Conservation (phyloP, 2,797 vertebrate genomes). For the Tympanoctomys barrerae region DNA sequence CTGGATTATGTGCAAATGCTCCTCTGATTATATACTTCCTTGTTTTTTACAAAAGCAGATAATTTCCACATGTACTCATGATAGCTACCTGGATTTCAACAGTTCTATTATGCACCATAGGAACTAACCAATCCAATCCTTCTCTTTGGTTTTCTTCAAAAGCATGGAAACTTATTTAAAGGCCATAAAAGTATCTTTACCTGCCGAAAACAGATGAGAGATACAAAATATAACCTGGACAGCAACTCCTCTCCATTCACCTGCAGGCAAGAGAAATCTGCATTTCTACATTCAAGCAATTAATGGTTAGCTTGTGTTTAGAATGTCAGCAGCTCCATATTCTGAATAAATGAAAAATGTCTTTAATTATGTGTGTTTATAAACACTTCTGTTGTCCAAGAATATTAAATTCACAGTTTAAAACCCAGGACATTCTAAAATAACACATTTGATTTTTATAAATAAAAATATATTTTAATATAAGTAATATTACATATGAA, state of each 20-base stretch:
- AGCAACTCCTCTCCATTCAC: background rate
- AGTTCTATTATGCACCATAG: background rate
- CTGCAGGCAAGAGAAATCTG: background rate
- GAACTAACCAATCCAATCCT: background rate
- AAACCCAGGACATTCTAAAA: background rate
- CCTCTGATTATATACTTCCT: background rate
- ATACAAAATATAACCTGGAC: slow-evolving; percentile 50
- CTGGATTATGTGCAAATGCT: background rate
- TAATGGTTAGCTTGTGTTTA: background rate
- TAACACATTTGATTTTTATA: slow-evolving; percentile 1
- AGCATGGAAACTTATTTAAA: slow-evolving; percentile 61
- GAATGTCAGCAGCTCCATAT: background rate
- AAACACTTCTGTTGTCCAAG: background rate
- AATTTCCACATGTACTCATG: slow-evolving; percentile 24
- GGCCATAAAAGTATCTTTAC: slow-evolving; percentile 68
- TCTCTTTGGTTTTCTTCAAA: slow-evolving; percentile 63
- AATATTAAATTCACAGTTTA: slow-evolving; percentile 43
- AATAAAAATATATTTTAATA: slow-evolving; percentile 17
- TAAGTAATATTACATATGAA: slow-evolving; percentile 42
- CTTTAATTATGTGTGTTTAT: background rate
- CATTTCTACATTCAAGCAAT: background rate
- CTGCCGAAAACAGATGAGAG: slow-evolving; percentile 35
- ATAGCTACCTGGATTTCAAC: slow-evolving; percentile 47
- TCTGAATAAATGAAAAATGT: slow-evolving; percentile 21
- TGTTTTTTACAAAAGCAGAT: background rate